A percentile compares a stretch with the other conserved stretches of the same genome.
Conservation (phyloP, 2,113 vertebrate species). For the Amblyornis subalaris region DNA sequence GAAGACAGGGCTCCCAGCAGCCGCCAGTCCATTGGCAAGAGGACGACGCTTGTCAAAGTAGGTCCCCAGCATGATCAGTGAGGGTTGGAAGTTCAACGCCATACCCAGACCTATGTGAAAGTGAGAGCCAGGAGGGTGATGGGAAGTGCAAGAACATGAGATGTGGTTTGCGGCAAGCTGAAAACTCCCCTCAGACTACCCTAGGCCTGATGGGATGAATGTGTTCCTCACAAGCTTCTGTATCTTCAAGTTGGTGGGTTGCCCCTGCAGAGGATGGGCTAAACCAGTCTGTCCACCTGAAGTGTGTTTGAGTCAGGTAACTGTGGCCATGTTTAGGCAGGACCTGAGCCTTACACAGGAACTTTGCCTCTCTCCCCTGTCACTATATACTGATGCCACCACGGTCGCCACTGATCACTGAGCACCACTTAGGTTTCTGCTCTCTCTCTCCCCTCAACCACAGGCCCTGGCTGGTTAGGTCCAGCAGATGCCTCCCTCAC, state of each 20-base stretch:
- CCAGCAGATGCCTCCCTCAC: not conserved
- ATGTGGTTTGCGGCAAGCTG: not conserved
- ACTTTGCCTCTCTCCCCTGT: not conserved
- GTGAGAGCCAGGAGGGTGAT: not conserved
- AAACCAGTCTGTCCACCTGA: not conserved
- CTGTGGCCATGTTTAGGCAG: not conserved
- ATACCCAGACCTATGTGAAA: slow-evolving; percentile 69
- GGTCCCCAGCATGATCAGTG: slow-evolving; percentile 77
- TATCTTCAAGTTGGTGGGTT: not conserved
- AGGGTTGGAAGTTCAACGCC: slow-evolving; percentile 80
- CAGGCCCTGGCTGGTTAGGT: not conserved
- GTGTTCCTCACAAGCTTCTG: not conserved
- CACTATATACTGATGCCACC: not conserved
- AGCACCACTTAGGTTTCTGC: not conserved
- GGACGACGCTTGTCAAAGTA: slow-evolving; percentile 78
- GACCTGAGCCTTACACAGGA: not conserved
- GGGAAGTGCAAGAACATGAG: not conserved
- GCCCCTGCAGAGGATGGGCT: not conserved
- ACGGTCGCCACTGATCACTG: not conserved
- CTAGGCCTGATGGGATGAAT: not conserved
- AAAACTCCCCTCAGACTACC: not conserved
- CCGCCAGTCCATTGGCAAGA: slow-evolving; percentile 78
- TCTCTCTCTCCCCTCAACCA: not conserved
- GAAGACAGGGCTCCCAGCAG: slow-evolving; percentile 79
- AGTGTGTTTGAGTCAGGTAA: not conserved